These are phyloP conservation scores for Papilio protenor DNA, from an alignment of 2,888 invertebrate species.

Conservation along the genomic window DNA sequence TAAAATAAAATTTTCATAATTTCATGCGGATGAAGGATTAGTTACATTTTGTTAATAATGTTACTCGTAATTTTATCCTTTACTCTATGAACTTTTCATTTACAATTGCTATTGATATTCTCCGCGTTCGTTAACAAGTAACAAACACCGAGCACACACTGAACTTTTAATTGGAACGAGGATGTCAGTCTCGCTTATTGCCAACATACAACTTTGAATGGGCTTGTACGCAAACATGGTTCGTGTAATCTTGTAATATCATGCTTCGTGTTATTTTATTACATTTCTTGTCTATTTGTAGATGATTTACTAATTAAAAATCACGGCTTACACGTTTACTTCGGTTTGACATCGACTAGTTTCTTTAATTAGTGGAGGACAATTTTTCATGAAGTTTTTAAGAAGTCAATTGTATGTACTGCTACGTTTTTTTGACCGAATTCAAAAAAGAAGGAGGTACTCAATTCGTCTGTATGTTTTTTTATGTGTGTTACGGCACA, in stretches of 20 bases:
- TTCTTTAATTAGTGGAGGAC: too few relatives aligned
- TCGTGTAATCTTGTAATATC: neutral
- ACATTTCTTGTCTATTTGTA: neutral
- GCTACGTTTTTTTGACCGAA: too few relatives aligned
- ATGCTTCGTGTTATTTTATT: neutral
- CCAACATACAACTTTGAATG: slow-evolving; percentile 14
- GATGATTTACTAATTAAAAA: too few relatives aligned
- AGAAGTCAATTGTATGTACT: too few relatives aligned
- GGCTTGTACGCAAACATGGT: slow-evolving; percentile 7
- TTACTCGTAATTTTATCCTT: neutral
- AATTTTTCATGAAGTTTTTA: too few relatives aligned
- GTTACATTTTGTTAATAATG: neutral
- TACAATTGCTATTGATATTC: slow-evolving; percentile 15
- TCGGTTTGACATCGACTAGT: too few relatives aligned
- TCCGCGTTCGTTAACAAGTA: slow-evolving; percentile 15
- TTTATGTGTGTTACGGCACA: too few relatives aligned
- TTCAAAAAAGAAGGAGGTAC: too few relatives aligned
- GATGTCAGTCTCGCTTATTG: slow-evolving; percentile 19
- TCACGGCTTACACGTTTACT: too few relatives aligned
- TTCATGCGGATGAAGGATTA: too few relatives aligned
- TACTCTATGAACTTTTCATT: neutral
- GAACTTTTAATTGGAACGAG: slow-evolving; percentile 32
- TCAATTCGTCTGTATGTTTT: too few relatives aligned
- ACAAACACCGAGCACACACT: slow-evolving; percentile 19
- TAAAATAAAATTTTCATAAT: too few relatives aligned